A percentile compares a stretch with the other conserved stretches of the same genome.
Conservation (phyloP, 2,113 vertebrate species). For the Gobius niger region DNA sequence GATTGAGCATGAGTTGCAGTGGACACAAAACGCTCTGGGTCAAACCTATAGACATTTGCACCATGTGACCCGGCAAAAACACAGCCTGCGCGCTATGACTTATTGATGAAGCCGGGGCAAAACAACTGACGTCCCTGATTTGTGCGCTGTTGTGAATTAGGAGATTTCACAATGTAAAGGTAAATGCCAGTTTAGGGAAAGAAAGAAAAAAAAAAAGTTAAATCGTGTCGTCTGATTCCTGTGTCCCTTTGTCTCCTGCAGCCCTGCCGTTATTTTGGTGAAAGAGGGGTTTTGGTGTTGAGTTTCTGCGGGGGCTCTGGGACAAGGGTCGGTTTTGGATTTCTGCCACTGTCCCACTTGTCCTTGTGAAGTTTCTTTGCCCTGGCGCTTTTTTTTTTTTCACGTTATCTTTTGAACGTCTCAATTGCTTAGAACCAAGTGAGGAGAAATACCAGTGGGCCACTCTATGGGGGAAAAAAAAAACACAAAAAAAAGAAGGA, state of each 20-base stretch:
- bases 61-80: conserved; percentile 41
- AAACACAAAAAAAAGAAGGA: conserved; percentile 6
- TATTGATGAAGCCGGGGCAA: conserved; percentile 58
- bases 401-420: conserved; percentile 30
- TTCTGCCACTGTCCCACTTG: conserved; percentile 61
- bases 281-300: conserved; percentile 60
- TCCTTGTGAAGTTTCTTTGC: conserved; percentile 59
- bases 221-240: conserved; percentile 9
- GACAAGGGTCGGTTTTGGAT: conserved; percentile 44
- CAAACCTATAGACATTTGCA: conserved; percentile 47
- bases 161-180: too few species aligned
- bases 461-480: conserved; percentile 19
- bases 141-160: conserved; percentile 12
- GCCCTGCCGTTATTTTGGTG: conserved; percentile 60
- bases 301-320: conserved; percentile 57
- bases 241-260: conserved; percentile 38
- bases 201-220: neutral
- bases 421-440: conserved; percentile 18
- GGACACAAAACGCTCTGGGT: conserved; percentile 31
- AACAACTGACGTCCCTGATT: conserved; percentile 60
- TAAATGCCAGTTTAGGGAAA: too few species aligned
- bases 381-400: conserved; percentile 1
- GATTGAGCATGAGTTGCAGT: neutral
- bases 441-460: conserved; percentile 28
- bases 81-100: conserved; percentile 46